These are phyloP conservation scores for Eretmochelys imbricata DNA, from an alignment of 2,113 vertebrate species.

Conservation along the genomic window DNA sequence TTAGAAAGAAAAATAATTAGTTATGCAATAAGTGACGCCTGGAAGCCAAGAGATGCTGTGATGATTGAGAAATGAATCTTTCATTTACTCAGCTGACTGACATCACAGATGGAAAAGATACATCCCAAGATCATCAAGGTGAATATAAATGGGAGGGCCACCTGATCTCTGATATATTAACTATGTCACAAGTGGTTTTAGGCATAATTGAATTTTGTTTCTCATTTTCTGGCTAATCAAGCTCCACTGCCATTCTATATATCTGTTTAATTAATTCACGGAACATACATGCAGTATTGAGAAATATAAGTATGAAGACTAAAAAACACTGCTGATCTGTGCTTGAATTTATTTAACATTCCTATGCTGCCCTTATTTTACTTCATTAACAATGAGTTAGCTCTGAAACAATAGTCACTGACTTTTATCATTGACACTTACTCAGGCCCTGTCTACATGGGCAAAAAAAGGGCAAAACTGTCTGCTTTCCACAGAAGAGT, in stretches of 20 bases:
- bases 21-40: background rate
- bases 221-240: background rate
- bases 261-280: background rate
- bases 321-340: background rate
- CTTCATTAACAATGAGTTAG: background rate
- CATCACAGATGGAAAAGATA: background rate
- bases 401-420: background rate
- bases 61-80: background rate
- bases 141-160: background rate
- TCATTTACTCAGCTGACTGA: background rate
- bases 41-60: background rate
- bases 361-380: background rate
- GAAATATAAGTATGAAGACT: background rate
- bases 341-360: rapidly evolving
- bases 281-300: background rate
- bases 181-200: background rate
- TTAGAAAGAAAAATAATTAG: background rate
- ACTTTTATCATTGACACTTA: background rate
- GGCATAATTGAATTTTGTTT: background rate
- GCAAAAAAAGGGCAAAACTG: background rate
- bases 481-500: background rate
- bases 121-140: background rate
- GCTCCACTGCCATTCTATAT: background rate
- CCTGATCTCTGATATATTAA: background rate
- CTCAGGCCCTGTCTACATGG: background rate